These are phyloP conservation scores for Penaeus monodon DNA, from an alignment of 2,888 invertebrate genomes.

Conservation along the genomic window DNA sequence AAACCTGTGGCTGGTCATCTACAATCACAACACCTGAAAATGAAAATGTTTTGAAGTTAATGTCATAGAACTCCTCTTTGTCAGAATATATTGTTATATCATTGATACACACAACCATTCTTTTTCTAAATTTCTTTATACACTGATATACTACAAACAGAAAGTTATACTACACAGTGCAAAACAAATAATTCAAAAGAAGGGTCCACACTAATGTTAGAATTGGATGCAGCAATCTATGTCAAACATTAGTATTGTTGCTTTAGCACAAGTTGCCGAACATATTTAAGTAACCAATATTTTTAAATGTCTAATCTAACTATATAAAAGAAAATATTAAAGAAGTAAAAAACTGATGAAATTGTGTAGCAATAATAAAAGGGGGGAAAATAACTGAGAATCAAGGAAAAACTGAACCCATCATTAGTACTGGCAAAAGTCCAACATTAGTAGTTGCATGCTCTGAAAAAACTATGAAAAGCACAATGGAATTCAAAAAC, in stretches of 20 bases:
- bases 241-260: slow-evolving; percentile 37
- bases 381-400: slow-evolving; percentile 2
- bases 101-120: too few species aligned
- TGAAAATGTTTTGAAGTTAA: too few species aligned
- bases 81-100: too few species aligned
- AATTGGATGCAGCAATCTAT: slow-evolving; percentile 20
- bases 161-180: background rate
- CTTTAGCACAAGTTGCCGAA: slow-evolving; percentile 48
- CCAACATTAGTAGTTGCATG: slow-evolving; percentile 56
- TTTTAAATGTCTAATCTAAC: background rate
- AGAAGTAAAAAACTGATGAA: slow-evolving; percentile 4
- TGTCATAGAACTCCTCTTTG: too few species aligned
- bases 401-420: slow-evolving; percentile 40
- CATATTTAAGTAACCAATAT: slow-evolving; percentile 1
- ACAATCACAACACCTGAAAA: slow-evolving; percentile 71
- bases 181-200: background rate
- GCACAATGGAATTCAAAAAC: slow-evolving; percentile 25
- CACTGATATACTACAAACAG: background rate
- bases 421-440: slow-evolving; percentile 40
- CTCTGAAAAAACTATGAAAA: background rate
- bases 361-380: slow-evolving; percentile 11
- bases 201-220: slow-evolving; percentile 12
- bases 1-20: slow-evolving; percentile 73
- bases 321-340: slow-evolving; percentile 1
- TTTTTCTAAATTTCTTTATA: too few species aligned